These are phyloP conservation scores for Ditula angustiorana DNA, from an alignment of 2,888 invertebrate species.

Conservation along the genomic window DNA sequence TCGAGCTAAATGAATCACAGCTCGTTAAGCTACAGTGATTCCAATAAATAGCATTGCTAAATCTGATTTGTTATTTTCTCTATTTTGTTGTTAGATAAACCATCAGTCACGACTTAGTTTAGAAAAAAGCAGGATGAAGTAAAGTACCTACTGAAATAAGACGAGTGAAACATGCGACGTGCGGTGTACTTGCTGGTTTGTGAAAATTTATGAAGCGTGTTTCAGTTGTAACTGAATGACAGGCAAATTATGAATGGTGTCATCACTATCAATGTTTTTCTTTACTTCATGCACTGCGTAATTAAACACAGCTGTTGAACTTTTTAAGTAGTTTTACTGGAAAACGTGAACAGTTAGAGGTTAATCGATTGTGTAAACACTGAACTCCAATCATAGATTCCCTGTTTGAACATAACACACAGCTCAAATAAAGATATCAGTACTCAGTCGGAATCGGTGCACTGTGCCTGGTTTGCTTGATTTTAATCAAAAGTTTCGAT, in stretches of 20 bases:
- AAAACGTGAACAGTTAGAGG: constrained; percentile 25
- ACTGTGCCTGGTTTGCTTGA: constrained; percentile 76
- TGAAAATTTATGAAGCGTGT: background rate
- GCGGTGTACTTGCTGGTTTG: background rate
- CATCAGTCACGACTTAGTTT: constrained; percentile 31
- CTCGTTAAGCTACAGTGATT: constrained; percentile 16
- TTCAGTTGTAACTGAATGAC: no score
- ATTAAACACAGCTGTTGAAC: background rate
- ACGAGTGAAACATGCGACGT: background rate
- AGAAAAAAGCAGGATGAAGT: constrained; percentile 13
- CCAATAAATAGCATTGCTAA: constrained; percentile 25
- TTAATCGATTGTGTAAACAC: constrained; percentile 74
- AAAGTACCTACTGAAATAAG: background rate
- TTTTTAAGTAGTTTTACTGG: constrained; percentile 13
- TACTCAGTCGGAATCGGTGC: constrained; percentile 66
- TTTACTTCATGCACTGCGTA: no score
- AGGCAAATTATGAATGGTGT: no score
- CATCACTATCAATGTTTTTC: no score
- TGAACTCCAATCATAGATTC: constrained; percentile 64
- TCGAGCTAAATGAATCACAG: background rate
- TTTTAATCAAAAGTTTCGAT: constrained; percentile 85
- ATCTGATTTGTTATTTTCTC: constrained; percentile 17
- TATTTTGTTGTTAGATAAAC: constrained; percentile 19
- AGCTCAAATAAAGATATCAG: constrained; percentile 81
- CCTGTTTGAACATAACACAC: constrained; percentile 71